A percentile compares a stretch with the other conserved stretches of the same genome.
Evolutionary conservation across 2,797 vertebrate genomes (phyloP).

Genomic region (Oreonectes daqikongensis): DNA sequence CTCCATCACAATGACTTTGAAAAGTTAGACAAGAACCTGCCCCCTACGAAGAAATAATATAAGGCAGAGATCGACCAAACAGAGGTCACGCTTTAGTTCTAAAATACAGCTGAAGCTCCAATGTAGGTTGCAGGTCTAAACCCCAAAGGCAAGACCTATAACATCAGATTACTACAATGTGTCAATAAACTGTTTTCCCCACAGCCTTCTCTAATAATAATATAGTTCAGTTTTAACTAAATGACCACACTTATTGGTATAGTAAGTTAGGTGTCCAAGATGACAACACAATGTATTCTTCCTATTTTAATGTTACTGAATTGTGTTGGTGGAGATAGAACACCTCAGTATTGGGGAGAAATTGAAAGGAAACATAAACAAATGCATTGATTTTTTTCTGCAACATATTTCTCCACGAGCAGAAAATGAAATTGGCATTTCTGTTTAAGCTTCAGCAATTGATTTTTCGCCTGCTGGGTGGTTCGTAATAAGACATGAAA

Average conservation of each 20-base stretch:
- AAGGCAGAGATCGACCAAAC: neutral
- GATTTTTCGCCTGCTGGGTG: constrained; percentile 74
- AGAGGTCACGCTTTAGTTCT: neutral
- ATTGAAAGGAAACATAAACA: constrained; percentile 6
- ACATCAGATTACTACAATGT: neutral
- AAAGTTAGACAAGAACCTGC: constrained; percentile 25
- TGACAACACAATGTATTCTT: constrained; percentile 12
- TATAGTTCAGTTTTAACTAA: neutral
- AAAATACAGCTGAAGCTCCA: neutral
- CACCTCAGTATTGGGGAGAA: neutral
- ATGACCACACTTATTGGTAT: neutral
- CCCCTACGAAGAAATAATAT: neutral
- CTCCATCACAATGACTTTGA: neutral
- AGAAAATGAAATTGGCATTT: constrained; percentile 67
- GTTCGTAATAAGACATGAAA: constrained; percentile 78
- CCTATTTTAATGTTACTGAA: constrained; percentile 6
- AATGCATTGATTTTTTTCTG: constrained; percentile 49
- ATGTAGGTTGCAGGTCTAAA: no score
- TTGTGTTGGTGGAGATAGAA: constrained; percentile 20
- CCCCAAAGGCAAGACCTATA: no score
- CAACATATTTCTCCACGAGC: constrained; percentile 55
- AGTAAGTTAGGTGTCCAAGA: neutral
- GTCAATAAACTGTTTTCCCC: neutral
- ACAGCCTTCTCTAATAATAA: no score
- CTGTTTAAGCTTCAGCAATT: constrained; percentile 73